phyloP scores from a whole-genome alignment of 2,888 invertebrate genomes.

The Phlogophora meticulosa region DNA sequence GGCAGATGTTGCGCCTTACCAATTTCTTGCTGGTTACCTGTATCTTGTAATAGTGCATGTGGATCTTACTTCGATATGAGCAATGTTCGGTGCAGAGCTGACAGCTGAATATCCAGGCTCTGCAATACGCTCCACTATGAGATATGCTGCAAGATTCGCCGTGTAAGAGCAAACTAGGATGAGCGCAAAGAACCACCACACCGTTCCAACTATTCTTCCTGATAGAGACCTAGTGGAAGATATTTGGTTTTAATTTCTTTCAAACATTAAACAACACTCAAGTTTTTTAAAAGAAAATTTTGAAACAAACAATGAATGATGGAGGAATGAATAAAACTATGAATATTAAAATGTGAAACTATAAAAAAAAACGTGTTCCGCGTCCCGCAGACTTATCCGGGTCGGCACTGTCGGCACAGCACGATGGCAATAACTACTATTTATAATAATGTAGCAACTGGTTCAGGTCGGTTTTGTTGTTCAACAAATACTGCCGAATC shows the following conservation, averaged over 20 bases:
- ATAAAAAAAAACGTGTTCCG: too few relatives aligned
- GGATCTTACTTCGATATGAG: constrained; percentile 96
- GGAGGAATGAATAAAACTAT: too few relatives aligned
- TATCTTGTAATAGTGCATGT: constrained; percentile 74
- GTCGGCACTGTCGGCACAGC: too few relatives aligned
- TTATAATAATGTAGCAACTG: too few relatives aligned
- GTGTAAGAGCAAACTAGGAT: constrained; percentile 99
- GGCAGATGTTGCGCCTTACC: constrained; percentile 70
- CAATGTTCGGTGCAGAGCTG: constrained; percentile 97
- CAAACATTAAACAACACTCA: background rate
- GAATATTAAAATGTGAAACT: too few relatives aligned
- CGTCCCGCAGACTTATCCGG: too few relatives aligned
- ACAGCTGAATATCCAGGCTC: constrained; percentile 93
- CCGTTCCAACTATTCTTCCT: constrained; percentile 98
- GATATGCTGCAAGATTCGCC: constrained; percentile 99
- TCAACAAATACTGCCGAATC: too few relatives aligned
- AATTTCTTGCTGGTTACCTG: constrained; percentile 81
- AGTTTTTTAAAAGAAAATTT: too few relatives aligned
- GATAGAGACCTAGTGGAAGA: constrained; percentile 93
- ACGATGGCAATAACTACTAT: too few relatives aligned
- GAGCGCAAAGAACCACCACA: constrained; percentile 99
- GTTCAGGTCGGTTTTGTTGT: too few relatives aligned
- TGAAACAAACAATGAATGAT: too few relatives aligned
- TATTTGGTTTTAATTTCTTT: background rate
- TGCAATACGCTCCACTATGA: constrained; percentile 98